Percentiles rank a stretch among this genome's conserved stretches.
Conservation (phyloP, 2,888 invertebrate genomes). For the Chalcis sispes region DNA sequence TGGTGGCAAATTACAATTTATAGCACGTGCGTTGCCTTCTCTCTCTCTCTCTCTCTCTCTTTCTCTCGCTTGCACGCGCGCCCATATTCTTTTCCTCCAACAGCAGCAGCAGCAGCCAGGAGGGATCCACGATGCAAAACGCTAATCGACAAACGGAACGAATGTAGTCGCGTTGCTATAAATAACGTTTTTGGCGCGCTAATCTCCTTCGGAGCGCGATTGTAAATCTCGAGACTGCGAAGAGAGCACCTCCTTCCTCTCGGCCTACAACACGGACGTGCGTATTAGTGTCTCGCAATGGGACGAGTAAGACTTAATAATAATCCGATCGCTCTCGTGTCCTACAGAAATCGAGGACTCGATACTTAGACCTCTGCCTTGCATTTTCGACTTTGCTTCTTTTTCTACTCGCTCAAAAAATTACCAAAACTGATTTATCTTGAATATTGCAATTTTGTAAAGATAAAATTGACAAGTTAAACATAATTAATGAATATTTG, state of each 20-base stretch:
- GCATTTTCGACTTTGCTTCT: too few species aligned
- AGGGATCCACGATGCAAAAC: constrained; percentile 25
- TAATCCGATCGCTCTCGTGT: constrained; percentile 51
- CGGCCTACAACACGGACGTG: too few species aligned
- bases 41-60: constrained; percentile 45
- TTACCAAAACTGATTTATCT: too few species aligned
- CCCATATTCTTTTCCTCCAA: not conserved
- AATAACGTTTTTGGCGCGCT: constrained; percentile 64
- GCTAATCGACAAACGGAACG: constrained; percentile 69
- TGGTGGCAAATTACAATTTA: constrained; percentile 60
- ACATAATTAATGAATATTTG: too few species aligned
- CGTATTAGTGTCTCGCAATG: constrained; percentile 28
- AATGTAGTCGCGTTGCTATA: constrained; percentile 63
- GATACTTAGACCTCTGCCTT: too few species aligned
- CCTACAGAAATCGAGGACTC: constrained; percentile 40
- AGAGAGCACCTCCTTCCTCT: constrained; percentile 45
- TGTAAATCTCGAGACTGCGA: constrained; percentile 51
- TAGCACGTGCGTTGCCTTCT: constrained; percentile 53
- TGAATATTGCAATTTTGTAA: too few species aligned
- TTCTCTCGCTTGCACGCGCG: not conserved
- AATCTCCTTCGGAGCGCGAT: constrained; percentile 46
- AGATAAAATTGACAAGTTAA: too few species aligned
- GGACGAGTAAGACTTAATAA: constrained; percentile 53
- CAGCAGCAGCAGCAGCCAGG: constrained; percentile 7
- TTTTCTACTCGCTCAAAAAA: too few species aligned